These are phyloP conservation scores for Seira musarum DNA, from an alignment of 2,888 invertebrate species.

Conservation along the genomic window DNA sequence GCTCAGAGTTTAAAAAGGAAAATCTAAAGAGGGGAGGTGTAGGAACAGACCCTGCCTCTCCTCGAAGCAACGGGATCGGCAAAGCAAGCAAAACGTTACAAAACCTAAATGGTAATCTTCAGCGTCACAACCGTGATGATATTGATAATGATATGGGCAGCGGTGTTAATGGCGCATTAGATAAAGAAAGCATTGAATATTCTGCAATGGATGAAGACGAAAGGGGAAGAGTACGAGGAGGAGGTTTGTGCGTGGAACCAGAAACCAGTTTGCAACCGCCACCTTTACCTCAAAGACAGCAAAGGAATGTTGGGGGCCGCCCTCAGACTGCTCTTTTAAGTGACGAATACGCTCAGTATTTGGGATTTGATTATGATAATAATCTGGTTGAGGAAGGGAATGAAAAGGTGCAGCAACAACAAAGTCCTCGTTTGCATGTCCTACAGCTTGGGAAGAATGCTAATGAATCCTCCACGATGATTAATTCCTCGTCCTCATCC, in stretches of 20 bases:
- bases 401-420: constrained; percentile 44
- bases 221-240: constrained; percentile 23
- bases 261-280: constrained; percentile 52
- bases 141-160: constrained; percentile 19
- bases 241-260: constrained; percentile 51
- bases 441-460: constrained; percentile 42
- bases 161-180: constrained; percentile 18
- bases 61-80: constrained; percentile 2
- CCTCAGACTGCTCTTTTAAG: constrained; percentile 59
- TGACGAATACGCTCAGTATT: constrained; percentile 58
- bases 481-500: not conserved
- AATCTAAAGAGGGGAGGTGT: not conserved
- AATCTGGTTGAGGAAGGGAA: not conserved
- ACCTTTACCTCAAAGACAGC: not conserved
- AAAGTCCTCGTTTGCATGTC: constrained; percentile 39
- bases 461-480: constrained; percentile 18
- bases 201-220: constrained; percentile 3
- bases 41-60: not conserved
- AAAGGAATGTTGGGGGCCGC: constrained; percentile 40
- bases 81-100: not conserved
- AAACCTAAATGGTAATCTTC: constrained; percentile 12
- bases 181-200: constrained; percentile 29
- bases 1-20: constrained; percentile 28
- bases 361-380: constrained; percentile 54
- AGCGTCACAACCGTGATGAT: constrained; percentile 26